Percentiles rank a stretch among this genome's conserved stretches.
These are phyloP conservation scores for Sphaeramia orbicularis DNA, from an alignment of 2,797 vertebrate species.

Conservation along the genomic window DNA sequence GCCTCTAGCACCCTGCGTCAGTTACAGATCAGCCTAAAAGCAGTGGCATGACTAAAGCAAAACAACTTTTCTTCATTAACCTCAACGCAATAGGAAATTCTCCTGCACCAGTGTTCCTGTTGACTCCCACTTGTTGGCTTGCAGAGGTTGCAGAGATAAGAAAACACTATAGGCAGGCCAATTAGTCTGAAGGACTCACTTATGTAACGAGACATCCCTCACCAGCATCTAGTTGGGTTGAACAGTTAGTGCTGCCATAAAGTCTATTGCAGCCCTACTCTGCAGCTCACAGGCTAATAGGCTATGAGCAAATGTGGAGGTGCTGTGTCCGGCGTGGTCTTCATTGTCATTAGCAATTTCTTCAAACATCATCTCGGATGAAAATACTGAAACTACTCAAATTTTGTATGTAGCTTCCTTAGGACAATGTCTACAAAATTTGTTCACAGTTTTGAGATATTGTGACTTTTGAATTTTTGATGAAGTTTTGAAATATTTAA, in stretches of 20 bases:
- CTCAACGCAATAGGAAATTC: conserved; percentile 3
- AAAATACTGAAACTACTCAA: no score
- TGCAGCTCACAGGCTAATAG: no score
- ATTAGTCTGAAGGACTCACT: neutral
- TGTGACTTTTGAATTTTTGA: no score
- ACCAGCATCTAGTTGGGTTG: neutral
- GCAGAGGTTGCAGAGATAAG: neutral
- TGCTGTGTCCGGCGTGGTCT: no score
- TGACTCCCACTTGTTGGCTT: neutral
- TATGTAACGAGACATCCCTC: neutral
- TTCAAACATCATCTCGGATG: no score
- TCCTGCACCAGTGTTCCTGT: neutral
- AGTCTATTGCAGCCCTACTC: no score
- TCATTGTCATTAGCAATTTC: no score
- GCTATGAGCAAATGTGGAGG: no score
- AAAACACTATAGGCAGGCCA: neutral
- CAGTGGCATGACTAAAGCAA: neutral
- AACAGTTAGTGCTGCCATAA: neutral
- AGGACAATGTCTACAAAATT: no score
- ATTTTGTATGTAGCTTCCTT: no score
- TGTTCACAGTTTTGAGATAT: no score
- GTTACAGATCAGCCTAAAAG: conserved; percentile 14
- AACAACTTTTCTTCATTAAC: conserved; percentile 10
- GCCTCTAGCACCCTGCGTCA: conserved; percentile 39
- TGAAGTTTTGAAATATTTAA: no score